Percentiles rank a stretch among this genome's conserved stretches.
Conservation (phyloP, 1,140 invertebrate species). For the Papilio dardanus region DNA sequence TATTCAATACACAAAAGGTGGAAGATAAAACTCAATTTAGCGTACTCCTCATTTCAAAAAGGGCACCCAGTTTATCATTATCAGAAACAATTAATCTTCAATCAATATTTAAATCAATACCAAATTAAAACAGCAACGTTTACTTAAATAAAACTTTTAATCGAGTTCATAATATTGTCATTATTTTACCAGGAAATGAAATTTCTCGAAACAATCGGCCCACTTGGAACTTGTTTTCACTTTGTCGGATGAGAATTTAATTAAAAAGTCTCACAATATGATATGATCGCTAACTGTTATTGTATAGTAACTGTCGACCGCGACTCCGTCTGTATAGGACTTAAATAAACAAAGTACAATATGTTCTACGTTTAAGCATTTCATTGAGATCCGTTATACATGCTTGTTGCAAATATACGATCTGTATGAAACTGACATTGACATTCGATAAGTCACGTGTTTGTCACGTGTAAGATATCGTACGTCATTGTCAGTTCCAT, state of each 20-base stretch:
- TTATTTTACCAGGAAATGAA: constrained; percentile 1
- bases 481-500: too few relatives aligned
- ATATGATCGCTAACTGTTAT: neutral
- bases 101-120: neutral
- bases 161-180: constrained; percentile 5
- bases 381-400: too few relatives aligned
- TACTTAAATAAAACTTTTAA: constrained; percentile 5
- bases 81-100: neutral
- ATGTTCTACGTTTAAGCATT: too few relatives aligned
- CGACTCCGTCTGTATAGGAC: too few relatives aligned
- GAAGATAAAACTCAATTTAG: neutral
- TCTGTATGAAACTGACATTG: too few relatives aligned
- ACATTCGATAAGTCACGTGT: too few relatives aligned
- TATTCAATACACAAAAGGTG: neutral
- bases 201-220: neutral
- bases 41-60: too few relatives aligned
- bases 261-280: constrained; percentile 5
- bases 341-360: too few relatives aligned
- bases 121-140: neutral
- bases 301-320: neutral
- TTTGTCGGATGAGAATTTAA: constrained; percentile 4
- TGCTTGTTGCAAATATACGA: too few relatives aligned
- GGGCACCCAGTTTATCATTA: too few relatives aligned
- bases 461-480: too few relatives aligned
- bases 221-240: constrained; percentile 15